Evolutionary conservation across 2,888 invertebrate genomes (phyloP).

Genomic region (Mystacides longicornis): DNA sequence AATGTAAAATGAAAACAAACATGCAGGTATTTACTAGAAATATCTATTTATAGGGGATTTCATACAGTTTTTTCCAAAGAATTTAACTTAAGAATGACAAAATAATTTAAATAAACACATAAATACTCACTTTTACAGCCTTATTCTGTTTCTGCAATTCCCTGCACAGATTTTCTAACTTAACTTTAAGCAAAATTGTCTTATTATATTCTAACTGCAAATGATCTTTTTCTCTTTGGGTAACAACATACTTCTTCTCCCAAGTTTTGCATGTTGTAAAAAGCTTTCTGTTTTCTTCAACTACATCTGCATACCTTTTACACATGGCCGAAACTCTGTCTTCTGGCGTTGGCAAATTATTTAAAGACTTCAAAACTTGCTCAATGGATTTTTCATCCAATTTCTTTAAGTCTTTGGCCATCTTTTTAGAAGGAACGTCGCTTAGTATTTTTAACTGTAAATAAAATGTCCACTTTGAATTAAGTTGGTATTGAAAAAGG

Average conservation of each 20-base stretch:
- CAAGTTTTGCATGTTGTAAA: conserved; percentile 51
- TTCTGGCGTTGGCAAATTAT: conserved; percentile 50
- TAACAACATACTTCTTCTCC: conserved; percentile 51
- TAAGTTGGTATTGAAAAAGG: not conserved
- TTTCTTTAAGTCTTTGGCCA: conserved; percentile 30
- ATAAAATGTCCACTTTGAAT: not conserved
- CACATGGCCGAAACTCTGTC: conserved; percentile 64
- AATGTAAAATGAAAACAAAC: too few species aligned
- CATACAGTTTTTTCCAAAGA: too few species aligned
- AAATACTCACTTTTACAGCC: conserved; percentile 69
- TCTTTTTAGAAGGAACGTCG: conserved; percentile 16
- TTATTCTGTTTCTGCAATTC: conserved; percentile 92
- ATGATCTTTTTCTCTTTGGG: conserved; percentile 73
- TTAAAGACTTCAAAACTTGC: conserved; percentile 58
- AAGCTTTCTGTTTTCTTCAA: conserved; percentile 62
- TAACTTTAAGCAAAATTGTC: conserved; percentile 70
- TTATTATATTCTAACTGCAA: conserved; percentile 77
- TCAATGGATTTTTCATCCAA: conserved; percentile 56
- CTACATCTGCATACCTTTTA: conserved; percentile 68
- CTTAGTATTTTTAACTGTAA: conserved; percentile 17
- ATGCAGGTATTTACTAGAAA: too few species aligned
- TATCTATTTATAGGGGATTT: too few species aligned
- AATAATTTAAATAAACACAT: too few species aligned
- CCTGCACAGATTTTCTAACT: conserved; percentile 82
- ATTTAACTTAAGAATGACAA: too few species aligned